Evolutionary conservation across 1,140 invertebrate genomes (phyloP).

Genomic region (Aporrectodea caliginosa): DNA sequence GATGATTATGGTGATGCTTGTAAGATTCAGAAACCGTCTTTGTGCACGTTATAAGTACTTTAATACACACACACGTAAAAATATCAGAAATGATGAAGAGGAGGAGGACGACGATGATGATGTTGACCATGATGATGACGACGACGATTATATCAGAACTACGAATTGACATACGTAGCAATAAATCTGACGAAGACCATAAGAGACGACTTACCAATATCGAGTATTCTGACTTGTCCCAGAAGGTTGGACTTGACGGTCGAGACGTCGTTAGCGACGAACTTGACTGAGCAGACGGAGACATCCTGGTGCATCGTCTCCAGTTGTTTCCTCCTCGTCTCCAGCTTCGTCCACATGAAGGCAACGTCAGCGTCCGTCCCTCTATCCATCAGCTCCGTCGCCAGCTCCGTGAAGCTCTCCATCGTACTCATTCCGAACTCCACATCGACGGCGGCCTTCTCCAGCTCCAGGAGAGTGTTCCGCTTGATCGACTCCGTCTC

Average conservation of each 20-base stretch:
- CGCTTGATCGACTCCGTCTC: background rate
- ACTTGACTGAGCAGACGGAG: conserved; percentile 3
- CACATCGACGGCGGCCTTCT: background rate
- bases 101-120: too few relatives aligned
- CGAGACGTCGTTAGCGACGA: background rate
- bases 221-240: conserved; percentile 13
- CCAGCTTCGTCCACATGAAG: background rate
- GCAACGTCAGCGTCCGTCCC: background rate
- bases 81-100: too few relatives aligned
- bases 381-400: background rate
- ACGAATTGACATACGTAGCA: too few relatives aligned
- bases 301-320: conserved; percentile 10
- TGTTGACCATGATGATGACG: too few relatives aligned
- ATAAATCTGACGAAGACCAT: too few relatives aligned
- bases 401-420: background rate
- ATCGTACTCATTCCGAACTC: background rate
- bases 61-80: too few relatives aligned
- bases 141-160: too few relatives aligned
- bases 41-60: too few relatives aligned
- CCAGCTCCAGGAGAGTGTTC: background rate
- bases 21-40: too few relatives aligned
- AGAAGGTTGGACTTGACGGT: background rate
- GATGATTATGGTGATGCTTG: too few relatives aligned
- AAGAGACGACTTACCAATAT: conserved; percentile 17
- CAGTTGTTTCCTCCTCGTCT: conserved; percentile 9